Percentiles rank a stretch among this genome's conserved stretches.
These are phyloP conservation scores for Aurelia coerulea DNA, from an alignment of 30 jellyfish, hydroid and myxozoan species.

Conservation along the genomic window DNA sequence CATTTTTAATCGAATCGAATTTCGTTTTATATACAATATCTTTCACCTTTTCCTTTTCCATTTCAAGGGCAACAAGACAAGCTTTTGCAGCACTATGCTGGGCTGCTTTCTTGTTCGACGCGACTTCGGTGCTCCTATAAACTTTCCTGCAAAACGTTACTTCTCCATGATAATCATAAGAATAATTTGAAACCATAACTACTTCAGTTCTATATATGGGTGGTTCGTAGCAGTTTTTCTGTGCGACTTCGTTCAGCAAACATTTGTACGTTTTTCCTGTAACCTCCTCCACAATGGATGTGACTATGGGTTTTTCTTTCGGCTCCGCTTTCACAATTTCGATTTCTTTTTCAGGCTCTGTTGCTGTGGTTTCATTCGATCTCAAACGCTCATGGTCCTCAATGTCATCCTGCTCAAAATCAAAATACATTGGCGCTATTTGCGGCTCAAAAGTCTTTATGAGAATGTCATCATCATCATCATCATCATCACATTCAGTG, in stretches of 20 bases:
- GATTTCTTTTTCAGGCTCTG: neutral
- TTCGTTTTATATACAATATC: neutral
- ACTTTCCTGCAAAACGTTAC: slow-evolving; percentile 3
- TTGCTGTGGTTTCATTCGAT: neutral
- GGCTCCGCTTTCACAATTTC: neutral
- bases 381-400: slow-evolving; percentile 14
- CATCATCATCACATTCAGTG: neutral
- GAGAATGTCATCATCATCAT: neutral
- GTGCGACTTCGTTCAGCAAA: slow-evolving; percentile 15
- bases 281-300: neutral
- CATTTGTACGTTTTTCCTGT: slow-evolving; percentile 18
- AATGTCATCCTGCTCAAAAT: slow-evolving; percentile 19
- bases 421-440: slow-evolving; percentile 29
- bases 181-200: neutral
- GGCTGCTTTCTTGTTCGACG: slow-evolving; percentile 28
- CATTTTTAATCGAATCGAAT: neutral
- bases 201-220: slow-evolving; percentile 14
- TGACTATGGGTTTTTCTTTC: neutral
- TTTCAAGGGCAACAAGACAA: slow-evolving; percentile 35
- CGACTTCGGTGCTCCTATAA: neutral
- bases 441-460: neutral
- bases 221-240: neutral
- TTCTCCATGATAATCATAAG: neutral
- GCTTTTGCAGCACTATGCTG: slow-evolving; percentile 44
- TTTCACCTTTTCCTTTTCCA: neutral